Evolutionary conservation across 2,797 vertebrate genomes (phyloP).

Genomic region (Hoplostethus mediterraneus): DNA sequence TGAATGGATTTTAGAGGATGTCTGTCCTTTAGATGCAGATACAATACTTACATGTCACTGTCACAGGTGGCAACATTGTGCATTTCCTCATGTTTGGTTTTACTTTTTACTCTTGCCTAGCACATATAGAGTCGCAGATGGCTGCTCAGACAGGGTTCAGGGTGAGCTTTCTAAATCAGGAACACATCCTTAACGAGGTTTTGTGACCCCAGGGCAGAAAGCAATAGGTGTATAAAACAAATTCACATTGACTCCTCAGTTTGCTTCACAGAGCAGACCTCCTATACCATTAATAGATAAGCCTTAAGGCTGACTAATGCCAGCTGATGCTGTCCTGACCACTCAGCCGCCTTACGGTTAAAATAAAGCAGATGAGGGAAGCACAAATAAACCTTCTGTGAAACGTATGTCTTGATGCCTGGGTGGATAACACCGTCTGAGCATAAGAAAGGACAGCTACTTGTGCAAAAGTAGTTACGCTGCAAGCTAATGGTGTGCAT

Average conservation of each 20-base stretch:
- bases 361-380: slow-evolving; percentile 8
- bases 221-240: slow-evolving; percentile 61
- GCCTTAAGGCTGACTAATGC: slow-evolving; percentile 52
- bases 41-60: not conserved
- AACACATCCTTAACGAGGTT: slow-evolving; percentile 74
- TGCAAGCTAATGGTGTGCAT: slow-evolving; percentile 2
- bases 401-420: not conserved
- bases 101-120: slow-evolving; percentile 14
- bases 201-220: slow-evolving; percentile 56
- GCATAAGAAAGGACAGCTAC: not conserved
- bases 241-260: slow-evolving; percentile 49
- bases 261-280: slow-evolving; percentile 48
- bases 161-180: slow-evolving; percentile 42
- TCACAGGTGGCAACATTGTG: not conserved
- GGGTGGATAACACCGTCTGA: slow-evolving; percentile 3
- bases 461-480: not conserved
- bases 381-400: slow-evolving; percentile 29
- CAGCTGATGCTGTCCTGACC: slow-evolving; percentile 58
- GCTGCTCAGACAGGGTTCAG: slow-evolving; percentile 33
- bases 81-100: not conserved
- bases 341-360: slow-evolving; percentile 33
- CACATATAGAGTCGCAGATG: slow-evolving; percentile 24
- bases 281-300: slow-evolving; percentile 46
- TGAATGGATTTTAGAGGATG: not conserved
- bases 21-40: not conserved